Evolutionary conservation across 2,113 vertebrate genomes (phyloP).

Genomic region (Proteles cristata): DNA sequence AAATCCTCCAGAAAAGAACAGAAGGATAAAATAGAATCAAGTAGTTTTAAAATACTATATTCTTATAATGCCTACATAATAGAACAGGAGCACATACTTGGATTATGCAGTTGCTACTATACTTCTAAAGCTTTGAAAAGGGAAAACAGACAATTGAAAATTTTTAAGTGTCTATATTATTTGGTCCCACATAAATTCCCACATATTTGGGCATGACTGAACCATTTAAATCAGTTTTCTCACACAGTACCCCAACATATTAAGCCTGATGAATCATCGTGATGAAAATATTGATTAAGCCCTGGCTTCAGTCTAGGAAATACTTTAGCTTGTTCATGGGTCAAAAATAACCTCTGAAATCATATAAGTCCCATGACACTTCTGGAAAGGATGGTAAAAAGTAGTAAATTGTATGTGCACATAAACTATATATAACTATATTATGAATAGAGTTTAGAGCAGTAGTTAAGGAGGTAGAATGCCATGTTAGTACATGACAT

Average conservation of each 20-base stretch:
- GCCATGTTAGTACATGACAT: slow-evolving; percentile 23
- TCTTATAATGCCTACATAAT: neutral
- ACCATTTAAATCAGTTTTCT: neutral
- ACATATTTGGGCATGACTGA: neutral
- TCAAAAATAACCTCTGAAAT: slow-evolving; percentile 20
- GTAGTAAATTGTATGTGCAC: neutral
- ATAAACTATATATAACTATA: neutral
- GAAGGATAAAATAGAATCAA: neutral
- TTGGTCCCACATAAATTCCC: neutral
- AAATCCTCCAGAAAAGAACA: neutral
- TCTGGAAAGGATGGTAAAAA: slow-evolving; percentile 34
- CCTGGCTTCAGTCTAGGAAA: neutral
- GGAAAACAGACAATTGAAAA: neutral
- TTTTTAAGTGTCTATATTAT: neutral
- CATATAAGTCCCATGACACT: neutral
- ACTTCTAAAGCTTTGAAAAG: neutral
- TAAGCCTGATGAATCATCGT: slow-evolving; percentile 35
- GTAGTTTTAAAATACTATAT: neutral
- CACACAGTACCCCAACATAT: neutral
- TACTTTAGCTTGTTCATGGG: slow-evolving; percentile 26
- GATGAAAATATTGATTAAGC: slow-evolving; percentile 39
- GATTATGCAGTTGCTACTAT: neutral
- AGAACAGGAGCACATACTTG: neutral
- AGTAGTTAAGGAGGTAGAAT: slow-evolving; percentile 34
- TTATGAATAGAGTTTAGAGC: neutral